Percentiles rank a stretch among this genome's conserved stretches.
phyloP scores from a whole-genome alignment of 2,113 vertebrate genomes.

The Lucifuga dentata region DNA sequence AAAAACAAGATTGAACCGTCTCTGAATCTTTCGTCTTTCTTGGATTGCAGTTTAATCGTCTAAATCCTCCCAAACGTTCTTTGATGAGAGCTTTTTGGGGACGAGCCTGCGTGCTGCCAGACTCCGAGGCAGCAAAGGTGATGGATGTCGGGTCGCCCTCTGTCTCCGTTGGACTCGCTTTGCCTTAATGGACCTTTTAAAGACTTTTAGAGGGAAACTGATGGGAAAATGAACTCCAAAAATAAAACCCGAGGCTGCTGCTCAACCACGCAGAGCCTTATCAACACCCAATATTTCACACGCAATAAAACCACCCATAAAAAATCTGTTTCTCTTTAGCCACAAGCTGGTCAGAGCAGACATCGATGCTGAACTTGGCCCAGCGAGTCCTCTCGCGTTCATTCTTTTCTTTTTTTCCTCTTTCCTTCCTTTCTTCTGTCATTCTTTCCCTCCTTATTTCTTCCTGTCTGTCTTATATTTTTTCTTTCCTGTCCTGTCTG shows the following conservation, averaged over 20 bases:
- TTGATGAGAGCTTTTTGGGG: slow-evolving; percentile 37
- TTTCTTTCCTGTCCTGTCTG: too few species aligned
- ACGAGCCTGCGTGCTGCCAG: slow-evolving; percentile 22
- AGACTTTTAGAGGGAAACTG: slow-evolving; percentile 47
- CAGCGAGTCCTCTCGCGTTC: slow-evolving; percentile 44
- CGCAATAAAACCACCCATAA: slow-evolving; percentile 59
- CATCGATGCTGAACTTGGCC: background rate
- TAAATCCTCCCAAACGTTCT: slow-evolving; percentile 35
- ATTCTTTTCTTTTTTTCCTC: slow-evolving; percentile 32
- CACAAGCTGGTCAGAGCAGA: slow-evolving; percentile 4
- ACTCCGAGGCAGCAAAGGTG: slow-evolving; percentile 60
- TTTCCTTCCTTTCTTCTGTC: slow-evolving; percentile 58
- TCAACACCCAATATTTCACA: slow-evolving; percentile 70
- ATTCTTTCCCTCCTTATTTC: too few species aligned
- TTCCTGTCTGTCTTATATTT: too few species aligned
- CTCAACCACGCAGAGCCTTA: slow-evolving; percentile 29
- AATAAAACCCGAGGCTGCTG: slow-evolving; percentile 31
- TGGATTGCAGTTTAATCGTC: too few species aligned
- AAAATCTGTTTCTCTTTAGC: slow-evolving; percentile 64
- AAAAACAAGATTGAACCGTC: too few species aligned
- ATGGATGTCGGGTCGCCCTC: slow-evolving; percentile 67
- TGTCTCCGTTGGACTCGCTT: slow-evolving; percentile 52
- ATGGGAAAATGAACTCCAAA: slow-evolving; percentile 52
- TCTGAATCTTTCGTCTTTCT: too few species aligned
- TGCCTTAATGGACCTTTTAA: slow-evolving; percentile 61